Conservation (phyloP, 2,113 vertebrate species). For the Okapia johnstoni region DNA sequence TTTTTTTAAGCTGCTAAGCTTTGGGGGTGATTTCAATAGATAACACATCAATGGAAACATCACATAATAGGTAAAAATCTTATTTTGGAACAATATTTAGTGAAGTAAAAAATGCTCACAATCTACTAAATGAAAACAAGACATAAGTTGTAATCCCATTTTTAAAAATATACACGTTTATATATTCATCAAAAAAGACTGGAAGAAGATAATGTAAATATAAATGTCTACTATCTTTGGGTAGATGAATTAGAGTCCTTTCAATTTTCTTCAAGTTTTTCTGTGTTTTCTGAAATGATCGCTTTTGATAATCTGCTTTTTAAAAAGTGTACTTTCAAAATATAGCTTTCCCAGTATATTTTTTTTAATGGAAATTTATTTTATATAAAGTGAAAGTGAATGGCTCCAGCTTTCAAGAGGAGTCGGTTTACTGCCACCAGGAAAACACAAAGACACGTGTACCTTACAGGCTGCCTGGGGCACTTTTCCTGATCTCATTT, state of each 20-base stretch:
- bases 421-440: neutral
- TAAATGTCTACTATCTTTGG: neutral
- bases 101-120: neutral
- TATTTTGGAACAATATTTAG: neutral
- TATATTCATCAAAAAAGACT: neutral
- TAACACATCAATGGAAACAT: neutral
- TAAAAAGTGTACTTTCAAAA: neutral
- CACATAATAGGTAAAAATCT: neutral
- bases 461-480: fast-evolving
- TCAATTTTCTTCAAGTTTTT: neutral
- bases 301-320: neutral
- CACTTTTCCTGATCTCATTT: neutral
- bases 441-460: neutral
- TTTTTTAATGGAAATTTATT: neutral
- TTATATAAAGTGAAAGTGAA: neutral
- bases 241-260: neutral
- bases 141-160: neutral
- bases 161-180: neutral
- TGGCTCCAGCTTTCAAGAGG: neutral
- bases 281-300: neutral
- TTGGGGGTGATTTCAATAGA: neutral
- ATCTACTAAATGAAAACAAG: neutral
- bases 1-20: too few relatives aligned
- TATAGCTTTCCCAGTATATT: neutral
- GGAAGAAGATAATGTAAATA: neutral